These are phyloP conservation scores for Opisthograptis luteolata DNA, from an alignment of 2,888 invertebrate species.

Conservation along the genomic window DNA sequence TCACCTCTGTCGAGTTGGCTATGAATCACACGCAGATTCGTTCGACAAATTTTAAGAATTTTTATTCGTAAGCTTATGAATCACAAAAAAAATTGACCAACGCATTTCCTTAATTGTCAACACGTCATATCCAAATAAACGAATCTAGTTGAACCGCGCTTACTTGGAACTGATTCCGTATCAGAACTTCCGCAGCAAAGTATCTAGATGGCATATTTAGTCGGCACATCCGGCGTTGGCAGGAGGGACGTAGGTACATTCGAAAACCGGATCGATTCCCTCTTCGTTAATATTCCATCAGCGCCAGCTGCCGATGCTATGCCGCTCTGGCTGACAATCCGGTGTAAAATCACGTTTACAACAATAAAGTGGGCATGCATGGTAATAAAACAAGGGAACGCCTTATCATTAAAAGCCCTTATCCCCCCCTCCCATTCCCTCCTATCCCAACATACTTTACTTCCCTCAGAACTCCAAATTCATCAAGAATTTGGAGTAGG, in stretches of 20 bases:
- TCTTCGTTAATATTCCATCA: conserved; percentile 51
- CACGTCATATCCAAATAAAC: conserved; percentile 23
- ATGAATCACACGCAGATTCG: conserved; percentile 34
- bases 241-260: conserved; percentile 28
- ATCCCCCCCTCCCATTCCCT: too few species aligned
- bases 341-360: conserved; percentile 25
- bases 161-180: conserved; percentile 25
- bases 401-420: too few species aligned
- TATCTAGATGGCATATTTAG: conserved; percentile 29
- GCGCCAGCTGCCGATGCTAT: conserved; percentile 34
- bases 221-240: conserved; percentile 36
- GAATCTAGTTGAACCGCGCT: conserved; percentile 30
- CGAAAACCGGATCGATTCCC: conserved; percentile 48
- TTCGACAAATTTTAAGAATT: conserved; percentile 7
- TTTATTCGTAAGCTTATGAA: conserved; percentile 19
- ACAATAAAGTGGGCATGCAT: too few species aligned
- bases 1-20: not conserved
- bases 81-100: conserved; percentile 10
- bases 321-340: conserved; percentile 25
- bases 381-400: too few species aligned
- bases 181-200: conserved; percentile 32
- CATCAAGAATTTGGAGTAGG: too few species aligned
- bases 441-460: too few species aligned
- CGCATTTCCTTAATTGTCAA: conserved; percentile 13
- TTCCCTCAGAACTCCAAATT: too few species aligned